phyloP scores from a whole-genome alignment of 2,888 invertebrate species.

The Griposia aprilina region DNA sequence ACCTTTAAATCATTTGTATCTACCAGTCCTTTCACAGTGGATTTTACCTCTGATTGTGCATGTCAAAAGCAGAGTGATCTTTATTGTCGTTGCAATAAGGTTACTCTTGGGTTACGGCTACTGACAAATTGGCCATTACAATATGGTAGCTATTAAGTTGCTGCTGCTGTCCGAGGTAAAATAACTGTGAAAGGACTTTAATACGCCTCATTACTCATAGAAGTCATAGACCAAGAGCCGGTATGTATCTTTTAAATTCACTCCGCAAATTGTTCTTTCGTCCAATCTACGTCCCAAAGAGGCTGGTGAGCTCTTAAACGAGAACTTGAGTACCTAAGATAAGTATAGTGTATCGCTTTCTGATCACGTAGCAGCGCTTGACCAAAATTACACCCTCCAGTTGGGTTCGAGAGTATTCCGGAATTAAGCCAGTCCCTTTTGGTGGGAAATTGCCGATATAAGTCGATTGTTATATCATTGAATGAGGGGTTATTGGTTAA shows the following conservation, averaged over 20 bases:
- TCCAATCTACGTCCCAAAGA: conserved; percentile 51
- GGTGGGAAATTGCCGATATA: conserved; percentile 20
- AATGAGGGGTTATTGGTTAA: conserved; percentile 1
- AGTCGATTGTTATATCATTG: conserved; percentile 19
- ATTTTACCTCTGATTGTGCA: too few relatives aligned
- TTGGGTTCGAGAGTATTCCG: conserved; percentile 32
- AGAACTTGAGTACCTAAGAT: conserved; percentile 48
- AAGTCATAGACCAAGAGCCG: neutral
- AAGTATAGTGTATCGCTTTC: conserved; percentile 71
- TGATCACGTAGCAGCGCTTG: conserved; percentile 80
- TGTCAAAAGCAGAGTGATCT: too few relatives aligned
- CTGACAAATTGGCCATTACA: too few relatives aligned
- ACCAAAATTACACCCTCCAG: conserved; percentile 70
- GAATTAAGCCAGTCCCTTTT: conserved; percentile 49
- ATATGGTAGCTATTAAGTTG: too few relatives aligned
- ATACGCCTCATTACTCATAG: neutral
- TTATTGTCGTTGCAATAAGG: too few relatives aligned
- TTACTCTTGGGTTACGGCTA: too few relatives aligned
- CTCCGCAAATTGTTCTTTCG: conserved; percentile 11
- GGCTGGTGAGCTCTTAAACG: conserved; percentile 39
- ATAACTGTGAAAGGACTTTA: too few relatives aligned
- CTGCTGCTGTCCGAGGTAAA: too few relatives aligned
- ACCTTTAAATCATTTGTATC: neutral
- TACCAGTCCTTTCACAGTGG: too few relatives aligned
- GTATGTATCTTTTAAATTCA: conserved; percentile 39